Conservation (phyloP, 2,797 vertebrate genomes). For the Pangasius krempfi region DNA sequence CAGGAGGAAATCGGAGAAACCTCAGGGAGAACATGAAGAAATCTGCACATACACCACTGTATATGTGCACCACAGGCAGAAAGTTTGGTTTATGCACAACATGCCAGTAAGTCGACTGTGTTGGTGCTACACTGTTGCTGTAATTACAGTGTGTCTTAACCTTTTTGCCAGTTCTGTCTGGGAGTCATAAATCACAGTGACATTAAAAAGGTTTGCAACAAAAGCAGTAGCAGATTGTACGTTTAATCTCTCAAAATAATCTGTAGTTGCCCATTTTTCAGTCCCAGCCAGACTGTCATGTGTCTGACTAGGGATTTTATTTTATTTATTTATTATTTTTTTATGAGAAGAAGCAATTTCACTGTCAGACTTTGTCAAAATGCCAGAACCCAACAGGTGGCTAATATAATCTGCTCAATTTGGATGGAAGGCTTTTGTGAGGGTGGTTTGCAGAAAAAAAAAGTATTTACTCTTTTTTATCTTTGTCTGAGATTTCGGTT, state of each 20-base stretch:
- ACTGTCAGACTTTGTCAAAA: conserved; percentile 60
- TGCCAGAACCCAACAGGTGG: conserved; percentile 71
- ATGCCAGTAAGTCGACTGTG: neutral
- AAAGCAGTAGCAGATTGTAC: conserved; percentile 57
- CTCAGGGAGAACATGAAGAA: neutral
- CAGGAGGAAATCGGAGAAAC: neutral
- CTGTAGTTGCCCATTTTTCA: conserved; percentile 55
- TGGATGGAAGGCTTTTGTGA: conserved; percentile 31
- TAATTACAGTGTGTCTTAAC: conserved; percentile 42
- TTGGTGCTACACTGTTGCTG: neutral
- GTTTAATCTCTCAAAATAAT: conserved; percentile 65
- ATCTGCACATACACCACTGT: neutral
- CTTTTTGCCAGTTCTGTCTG: conserved; percentile 33
- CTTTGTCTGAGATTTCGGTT: conserved; percentile 1
- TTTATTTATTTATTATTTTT: conserved; percentile 8
- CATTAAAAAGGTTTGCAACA: conserved; percentile 52
- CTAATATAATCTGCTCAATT: conserved; percentile 65
- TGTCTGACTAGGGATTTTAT: conserved; percentile 36
- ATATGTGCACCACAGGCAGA: neutral
- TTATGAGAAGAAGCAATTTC: conserved; percentile 54
- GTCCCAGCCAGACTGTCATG: conserved; percentile 46
- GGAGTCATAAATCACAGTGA: conserved; percentile 45
- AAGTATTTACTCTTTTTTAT: conserved; percentile 1
- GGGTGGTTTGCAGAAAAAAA: conserved; percentile 14
- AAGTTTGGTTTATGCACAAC: neutral